Conservation (phyloP, 2,797 vertebrate species). For the Oryzias dopingdopingensis region DNA sequence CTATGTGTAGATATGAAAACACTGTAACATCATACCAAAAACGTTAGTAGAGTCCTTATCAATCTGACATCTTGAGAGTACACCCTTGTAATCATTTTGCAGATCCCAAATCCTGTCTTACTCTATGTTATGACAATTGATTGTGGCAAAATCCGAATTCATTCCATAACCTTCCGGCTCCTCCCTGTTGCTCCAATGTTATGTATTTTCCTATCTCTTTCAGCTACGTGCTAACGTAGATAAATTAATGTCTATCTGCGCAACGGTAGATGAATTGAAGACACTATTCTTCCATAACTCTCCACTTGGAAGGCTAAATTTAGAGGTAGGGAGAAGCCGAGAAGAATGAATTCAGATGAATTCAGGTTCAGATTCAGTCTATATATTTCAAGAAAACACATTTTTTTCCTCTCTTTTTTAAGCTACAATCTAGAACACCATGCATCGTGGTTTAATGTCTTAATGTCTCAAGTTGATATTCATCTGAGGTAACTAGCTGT, state of each 20-base stretch:
- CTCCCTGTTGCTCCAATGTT: no score
- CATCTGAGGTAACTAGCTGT: not conserved
- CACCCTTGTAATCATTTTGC: conserved; percentile 1
- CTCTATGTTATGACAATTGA: not conserved
- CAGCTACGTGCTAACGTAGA: no score
- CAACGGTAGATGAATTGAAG: no score
- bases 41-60: conserved; percentile 31
- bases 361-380: not conserved
- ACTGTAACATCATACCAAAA: conserved; percentile 18
- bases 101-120: no score
- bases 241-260: no score
- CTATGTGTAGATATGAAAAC: conserved; percentile 11
- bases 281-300: no score
- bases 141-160: not conserved
- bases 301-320: no score
- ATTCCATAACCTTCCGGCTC: no score
- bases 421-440: conserved; percentile 10
- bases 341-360: no score
- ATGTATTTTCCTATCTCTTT: no score
- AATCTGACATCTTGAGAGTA: conserved; percentile 16
- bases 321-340: no score
- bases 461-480: conserved; percentile 13
- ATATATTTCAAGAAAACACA: conserved; percentile 12
- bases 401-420: conserved; percentile 11
- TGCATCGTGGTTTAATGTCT: conserved; percentile 12